Conservation (phyloP, 1,140 invertebrate species). For the Tachypleus tridentatus region DNA sequence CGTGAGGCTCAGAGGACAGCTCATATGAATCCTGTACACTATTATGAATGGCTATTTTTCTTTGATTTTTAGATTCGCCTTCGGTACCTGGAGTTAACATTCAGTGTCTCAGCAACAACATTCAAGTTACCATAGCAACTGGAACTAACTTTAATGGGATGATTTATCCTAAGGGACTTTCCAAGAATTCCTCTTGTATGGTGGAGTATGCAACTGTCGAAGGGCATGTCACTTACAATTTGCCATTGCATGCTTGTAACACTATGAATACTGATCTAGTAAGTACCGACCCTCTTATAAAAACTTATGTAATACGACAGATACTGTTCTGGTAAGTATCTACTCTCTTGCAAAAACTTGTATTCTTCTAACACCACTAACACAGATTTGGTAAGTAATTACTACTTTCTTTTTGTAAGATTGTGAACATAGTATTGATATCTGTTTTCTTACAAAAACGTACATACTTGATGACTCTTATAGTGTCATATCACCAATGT, state of each 20-base stretch:
- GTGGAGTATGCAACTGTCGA: slow-evolving; percentile 53
- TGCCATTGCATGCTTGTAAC: slow-evolving; percentile 79
- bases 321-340: too few species aligned
- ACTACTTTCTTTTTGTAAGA: too few species aligned
- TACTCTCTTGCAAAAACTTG: too few species aligned
- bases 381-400: too few species aligned
- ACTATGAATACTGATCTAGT: slow-evolving; percentile 82
- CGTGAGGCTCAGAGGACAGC: too few species aligned
- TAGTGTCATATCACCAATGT: too few species aligned
- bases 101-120: slow-evolving; percentile 55
- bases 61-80: slow-evolving; percentile 10
- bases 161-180: slow-evolving; percentile 78
- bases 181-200: slow-evolving; percentile 79
- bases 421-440: too few species aligned
- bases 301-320: too few species aligned
- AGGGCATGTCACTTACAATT: slow-evolving; percentile 60
- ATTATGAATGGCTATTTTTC: neutral
- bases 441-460: too few species aligned
- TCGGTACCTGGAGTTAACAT: slow-evolving; percentile 43
- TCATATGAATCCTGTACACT: too few species aligned
- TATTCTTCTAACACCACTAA: too few species aligned
- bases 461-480: too few species aligned
- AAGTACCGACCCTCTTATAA: slow-evolving; percentile 12
- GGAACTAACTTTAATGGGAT: slow-evolving; percentile 65
- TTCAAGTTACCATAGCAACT: slow-evolving; percentile 50